A percentile compares a stretch with the other conserved stretches of the same genome.
Evolutionary conservation across 2,113 vertebrate genomes (phyloP).

Genomic region (Empidonax traillii): DNA sequence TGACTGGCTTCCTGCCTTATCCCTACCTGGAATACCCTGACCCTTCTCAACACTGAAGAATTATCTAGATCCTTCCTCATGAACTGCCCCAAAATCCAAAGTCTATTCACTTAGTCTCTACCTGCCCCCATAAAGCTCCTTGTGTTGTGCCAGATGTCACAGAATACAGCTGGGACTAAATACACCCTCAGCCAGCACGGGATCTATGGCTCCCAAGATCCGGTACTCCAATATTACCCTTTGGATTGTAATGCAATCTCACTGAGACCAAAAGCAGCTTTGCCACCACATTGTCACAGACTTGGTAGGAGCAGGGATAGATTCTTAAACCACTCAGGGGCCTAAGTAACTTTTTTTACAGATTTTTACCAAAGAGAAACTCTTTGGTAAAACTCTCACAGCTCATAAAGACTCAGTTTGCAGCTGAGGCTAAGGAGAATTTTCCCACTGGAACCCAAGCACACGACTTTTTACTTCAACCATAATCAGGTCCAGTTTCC

Average conservation of each 20-base stretch:
- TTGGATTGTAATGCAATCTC: neutral
- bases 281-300: neutral
- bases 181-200: neutral
- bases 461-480: neutral
- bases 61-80: neutral
- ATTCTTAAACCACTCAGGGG: neutral
- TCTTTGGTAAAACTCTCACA: neutral
- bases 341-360: neutral
- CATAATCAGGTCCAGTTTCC: neutral
- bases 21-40: neutral
- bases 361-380: neutral
- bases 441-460: neutral
- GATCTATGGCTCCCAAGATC: neutral
- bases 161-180: neutral
- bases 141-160: neutral
- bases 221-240: neutral
- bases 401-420: neutral
- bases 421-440: neutral
- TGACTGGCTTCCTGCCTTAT: neutral
- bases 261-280: neutral
- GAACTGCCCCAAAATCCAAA: neutral
- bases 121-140: neutral
- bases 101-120: neutral
- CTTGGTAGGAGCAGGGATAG: neutral
- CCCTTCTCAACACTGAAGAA: neutral